phyloP scores from a whole-genome alignment of 2,888 invertebrate genomes.

The Pandemis heparana region DNA sequence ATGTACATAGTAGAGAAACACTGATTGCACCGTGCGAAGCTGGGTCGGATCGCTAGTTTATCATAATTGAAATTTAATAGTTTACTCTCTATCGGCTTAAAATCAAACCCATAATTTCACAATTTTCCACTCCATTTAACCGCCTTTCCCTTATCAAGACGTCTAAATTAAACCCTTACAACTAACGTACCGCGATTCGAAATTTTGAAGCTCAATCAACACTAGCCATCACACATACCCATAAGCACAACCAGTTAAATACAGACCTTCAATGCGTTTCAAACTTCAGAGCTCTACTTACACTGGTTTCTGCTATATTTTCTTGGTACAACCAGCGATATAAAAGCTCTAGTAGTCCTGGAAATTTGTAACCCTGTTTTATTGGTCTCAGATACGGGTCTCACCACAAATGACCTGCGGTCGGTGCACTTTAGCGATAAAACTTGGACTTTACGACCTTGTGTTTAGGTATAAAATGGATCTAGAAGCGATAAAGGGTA shows the following conservation, averaged over 20 bases:
- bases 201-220: slow-evolving; percentile 11
- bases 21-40: too few species aligned
- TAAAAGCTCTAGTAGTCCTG: slow-evolving; percentile 48
- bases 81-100: background rate
- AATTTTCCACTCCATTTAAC: slow-evolving; percentile 4
- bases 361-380: slow-evolving; percentile 59
- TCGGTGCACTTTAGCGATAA: slow-evolving; percentile 46
- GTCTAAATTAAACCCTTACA: slow-evolving; percentile 1
- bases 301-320: background rate
- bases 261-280: background rate
- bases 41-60: too few species aligned
- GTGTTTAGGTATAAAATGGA: slow-evolving; percentile 32
- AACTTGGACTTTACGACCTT: slow-evolving; percentile 45
- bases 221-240: background rate
- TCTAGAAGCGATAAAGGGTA: slow-evolving; percentile 30
- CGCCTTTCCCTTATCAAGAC: background rate
- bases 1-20: too few species aligned
- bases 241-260: background rate
- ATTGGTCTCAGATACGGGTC: slow-evolving; percentile 55
- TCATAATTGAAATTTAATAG: background rate
- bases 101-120: background rate
- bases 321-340: background rate
- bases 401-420: slow-evolving; percentile 49
- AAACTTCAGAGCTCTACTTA: slow-evolving; percentile 4
- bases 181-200: slow-evolving; percentile 13